Percentiles rank a stretch among this genome's conserved stretches.
These are phyloP conservation scores for Dreissena rostriformis DNA, from an alignment of 1,140 invertebrate species.

Conservation along the genomic window DNA sequence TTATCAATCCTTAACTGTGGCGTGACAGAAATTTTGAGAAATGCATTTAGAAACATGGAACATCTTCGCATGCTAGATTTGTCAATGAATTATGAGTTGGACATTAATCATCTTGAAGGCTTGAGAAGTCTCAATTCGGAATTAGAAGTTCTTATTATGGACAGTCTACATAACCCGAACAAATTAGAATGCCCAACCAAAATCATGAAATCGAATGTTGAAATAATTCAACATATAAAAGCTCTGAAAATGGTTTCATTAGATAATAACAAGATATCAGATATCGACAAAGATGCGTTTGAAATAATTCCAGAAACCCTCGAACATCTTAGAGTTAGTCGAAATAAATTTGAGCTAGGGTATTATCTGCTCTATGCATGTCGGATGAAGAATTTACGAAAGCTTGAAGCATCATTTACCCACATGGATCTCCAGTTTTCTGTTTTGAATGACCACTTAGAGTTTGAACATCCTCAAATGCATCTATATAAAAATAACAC, in stretches of 20 bases:
- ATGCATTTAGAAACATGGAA: constrained; percentile 3
- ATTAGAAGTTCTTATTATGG: not conserved
- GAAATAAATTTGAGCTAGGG: constrained; percentile 20
- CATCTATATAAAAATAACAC: not conserved
- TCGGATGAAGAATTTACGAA: constrained; percentile 1
- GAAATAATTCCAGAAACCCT: constrained; percentile 9
- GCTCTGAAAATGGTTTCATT: constrained; percentile 14
- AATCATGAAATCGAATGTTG: not conserved
- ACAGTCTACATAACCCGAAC: not conserved
- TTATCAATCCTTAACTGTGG: constrained; percentile 26
- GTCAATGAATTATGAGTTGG: not conserved
- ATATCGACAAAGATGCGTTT: not conserved
- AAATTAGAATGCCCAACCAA: not conserved
- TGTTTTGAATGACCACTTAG: not conserved
- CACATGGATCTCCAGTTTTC: constrained; percentile 7
- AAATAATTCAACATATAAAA: not conserved
- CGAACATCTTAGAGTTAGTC: not conserved
- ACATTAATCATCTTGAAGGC: not conserved
- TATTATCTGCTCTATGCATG: constrained; percentile 7
- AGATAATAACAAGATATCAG: constrained; percentile 6
- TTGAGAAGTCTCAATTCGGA: constrained; percentile 1
- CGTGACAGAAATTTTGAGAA: not conserved
- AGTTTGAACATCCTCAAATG: not conserved
- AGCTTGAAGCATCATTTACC: not conserved
- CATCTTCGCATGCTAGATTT: constrained; percentile 34